Percentiles rank a stretch among this genome's conserved stretches.
phyloP scores from a whole-genome alignment of 1,140 invertebrate genomes.

The Heliconius hewitsoni region DNA sequence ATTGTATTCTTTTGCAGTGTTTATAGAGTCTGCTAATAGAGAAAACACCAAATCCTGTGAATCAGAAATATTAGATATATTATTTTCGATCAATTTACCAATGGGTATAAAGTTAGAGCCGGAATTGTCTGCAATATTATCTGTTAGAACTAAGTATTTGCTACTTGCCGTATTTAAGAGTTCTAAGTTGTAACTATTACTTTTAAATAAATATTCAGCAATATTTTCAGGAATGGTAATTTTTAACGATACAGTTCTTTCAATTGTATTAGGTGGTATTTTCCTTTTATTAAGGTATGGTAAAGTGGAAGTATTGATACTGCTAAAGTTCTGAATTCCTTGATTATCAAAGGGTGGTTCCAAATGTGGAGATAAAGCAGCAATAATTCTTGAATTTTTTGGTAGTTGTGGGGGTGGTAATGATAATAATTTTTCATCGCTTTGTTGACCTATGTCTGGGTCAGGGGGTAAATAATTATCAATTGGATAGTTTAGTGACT shows the following conservation, averaged over 20 bases:
- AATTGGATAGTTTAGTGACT: slow-evolving; percentile 45
- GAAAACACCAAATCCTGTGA: slow-evolving; percentile 74
- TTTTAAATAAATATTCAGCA: slow-evolving; percentile 66
- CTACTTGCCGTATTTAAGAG: slow-evolving; percentile 70
- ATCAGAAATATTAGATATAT: slow-evolving; percentile 69
- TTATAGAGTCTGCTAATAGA: slow-evolving; percentile 70
- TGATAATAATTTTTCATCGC: slow-evolving; percentile 56
- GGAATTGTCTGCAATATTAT: slow-evolving; percentile 49
- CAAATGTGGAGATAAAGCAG: slow-evolving; percentile 56
- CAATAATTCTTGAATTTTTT: slow-evolving; percentile 54
- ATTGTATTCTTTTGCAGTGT: slow-evolving; percentile 66
- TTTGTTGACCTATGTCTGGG: slow-evolving; percentile 40
- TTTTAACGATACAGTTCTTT: slow-evolving; percentile 74
- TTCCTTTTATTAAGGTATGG: slow-evolving; percentile 63
- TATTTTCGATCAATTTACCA: slow-evolving; percentile 60
- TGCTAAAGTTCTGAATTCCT: slow-evolving; percentile 35
- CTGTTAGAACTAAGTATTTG: slow-evolving; percentile 68
- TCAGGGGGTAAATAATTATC: slow-evolving; percentile 49
- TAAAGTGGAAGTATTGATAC: slow-evolving; percentile 50
- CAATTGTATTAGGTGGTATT: slow-evolving; percentile 59
- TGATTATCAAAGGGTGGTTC: slow-evolving; percentile 53
- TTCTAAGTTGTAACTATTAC: slow-evolving; percentile 61
- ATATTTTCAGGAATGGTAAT: slow-evolving; percentile 73
- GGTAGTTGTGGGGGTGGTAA: slow-evolving; percentile 39
- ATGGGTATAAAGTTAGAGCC: slow-evolving; percentile 55